Evolutionary conservation across 2,797 vertebrate species (phyloP).

Genomic region (Poeciliopsis infans): DNA sequence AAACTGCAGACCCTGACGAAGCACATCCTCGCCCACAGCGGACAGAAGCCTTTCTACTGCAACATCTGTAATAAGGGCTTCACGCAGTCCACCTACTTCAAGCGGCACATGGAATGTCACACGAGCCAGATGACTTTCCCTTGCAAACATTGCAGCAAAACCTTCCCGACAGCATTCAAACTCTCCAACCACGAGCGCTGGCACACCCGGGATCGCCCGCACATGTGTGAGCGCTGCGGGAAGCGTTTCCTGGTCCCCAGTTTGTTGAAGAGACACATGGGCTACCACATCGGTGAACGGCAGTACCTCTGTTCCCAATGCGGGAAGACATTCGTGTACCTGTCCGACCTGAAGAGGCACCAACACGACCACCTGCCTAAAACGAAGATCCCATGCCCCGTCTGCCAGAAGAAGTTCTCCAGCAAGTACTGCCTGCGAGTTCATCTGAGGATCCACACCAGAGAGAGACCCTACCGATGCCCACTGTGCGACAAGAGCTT

Average conservation of each 20-base stretch:
- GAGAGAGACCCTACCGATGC: constrained; percentile 76
- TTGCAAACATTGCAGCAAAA: constrained; percentile 78
- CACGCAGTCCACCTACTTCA: constrained; percentile 79
- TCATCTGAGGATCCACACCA: constrained; percentile 76
- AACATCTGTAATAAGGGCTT: constrained; percentile 78
- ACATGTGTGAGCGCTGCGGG: constrained; percentile 82
- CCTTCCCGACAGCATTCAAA: constrained; percentile 80
- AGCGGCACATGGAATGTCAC: constrained; percentile 81
- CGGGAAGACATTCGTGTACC: constrained; percentile 77
- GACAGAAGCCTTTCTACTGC: constrained; percentile 82
- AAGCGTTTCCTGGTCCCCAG: constrained; percentile 78
- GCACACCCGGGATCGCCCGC: constrained; percentile 82
- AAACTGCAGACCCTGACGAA: constrained; percentile 77
- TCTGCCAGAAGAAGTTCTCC: constrained; percentile 80
- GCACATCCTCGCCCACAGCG: constrained; percentile 82
- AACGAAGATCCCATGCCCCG: constrained; percentile 72
- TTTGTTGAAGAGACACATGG: constrained; percentile 79
- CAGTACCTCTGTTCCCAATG: constrained; percentile 81
- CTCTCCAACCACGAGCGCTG: constrained; percentile 81
- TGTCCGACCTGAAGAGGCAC: constrained; percentile 78
- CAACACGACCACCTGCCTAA: constrained; percentile 78
- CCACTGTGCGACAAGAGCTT: constrained; percentile 77
- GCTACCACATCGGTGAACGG: constrained; percentile 76
- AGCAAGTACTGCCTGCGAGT: constrained; percentile 78
- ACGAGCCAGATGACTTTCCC: constrained; percentile 77